Conservation (phyloP, 37 sponge, comb jelly and placozoan genomes). For the Theonella swinhoei region DNA sequence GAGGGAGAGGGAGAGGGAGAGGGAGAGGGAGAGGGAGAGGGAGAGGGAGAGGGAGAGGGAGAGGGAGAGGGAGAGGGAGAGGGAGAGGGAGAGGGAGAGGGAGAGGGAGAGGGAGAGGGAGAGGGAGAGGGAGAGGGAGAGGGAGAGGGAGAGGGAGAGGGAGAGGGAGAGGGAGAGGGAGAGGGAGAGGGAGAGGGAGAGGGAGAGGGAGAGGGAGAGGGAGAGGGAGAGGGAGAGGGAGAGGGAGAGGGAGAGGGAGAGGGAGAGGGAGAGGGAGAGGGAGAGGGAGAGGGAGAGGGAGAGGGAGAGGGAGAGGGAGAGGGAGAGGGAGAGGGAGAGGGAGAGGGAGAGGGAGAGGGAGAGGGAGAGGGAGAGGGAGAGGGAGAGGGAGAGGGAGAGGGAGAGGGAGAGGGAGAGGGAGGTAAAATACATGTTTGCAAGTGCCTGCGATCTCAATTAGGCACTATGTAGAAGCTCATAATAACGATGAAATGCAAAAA, state of each 20-base stretch:
- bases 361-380: constrained; percentile 35
- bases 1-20: constrained; percentile 33
- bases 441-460: too few relatives aligned
- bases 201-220: constrained; percentile 29
- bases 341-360: constrained; percentile 32
- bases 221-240: constrained; percentile 32
- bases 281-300: constrained; percentile 28
- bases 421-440: too few relatives aligned
- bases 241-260: constrained; percentile 37
- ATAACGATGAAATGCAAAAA: too few relatives aligned
- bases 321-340: constrained; percentile 30
- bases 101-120: constrained; percentile 35
- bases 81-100: constrained; percentile 32
- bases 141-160: constrained; percentile 17
- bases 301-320: constrained; percentile 35
- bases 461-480: too few relatives aligned
- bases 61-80: constrained; percentile 34
- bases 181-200: constrained; percentile 23
- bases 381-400: constrained; percentile 32
- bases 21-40: constrained; percentile 30
- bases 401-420: constrained; percentile 25
- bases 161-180: constrained; percentile 16
- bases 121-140: constrained; percentile 4
- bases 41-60: constrained; percentile 33
- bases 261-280: constrained; percentile 32